Evolutionary conservation across 2,797 vertebrate genomes (phyloP).

Genomic region (Xiphorhynchus erythropygius): DNA sequence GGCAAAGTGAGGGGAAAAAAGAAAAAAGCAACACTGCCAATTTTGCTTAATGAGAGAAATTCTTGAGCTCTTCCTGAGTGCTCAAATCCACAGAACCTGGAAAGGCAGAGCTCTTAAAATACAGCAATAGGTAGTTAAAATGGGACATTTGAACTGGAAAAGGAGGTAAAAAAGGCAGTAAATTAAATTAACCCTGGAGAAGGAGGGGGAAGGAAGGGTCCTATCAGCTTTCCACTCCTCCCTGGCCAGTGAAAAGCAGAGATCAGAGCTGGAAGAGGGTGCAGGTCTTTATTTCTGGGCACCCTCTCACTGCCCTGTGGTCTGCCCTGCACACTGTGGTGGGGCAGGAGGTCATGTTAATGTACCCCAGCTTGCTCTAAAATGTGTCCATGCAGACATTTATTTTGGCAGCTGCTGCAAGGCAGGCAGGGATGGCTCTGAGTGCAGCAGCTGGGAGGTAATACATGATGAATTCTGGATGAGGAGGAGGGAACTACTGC

Average conservation of each 20-base stretch:
- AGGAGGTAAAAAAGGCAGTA: background rate
- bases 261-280: background rate
- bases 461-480: background rate
- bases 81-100: background rate
- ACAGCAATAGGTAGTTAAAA: background rate
- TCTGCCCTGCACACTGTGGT: background rate
- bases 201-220: background rate
- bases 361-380: rapidly evolving
- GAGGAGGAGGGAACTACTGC: background rate
- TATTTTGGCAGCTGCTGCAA: background rate
- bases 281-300: background rate
- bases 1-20: background rate
- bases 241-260: background rate
- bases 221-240: background rate
- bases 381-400: rapidly evolving
- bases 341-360: background rate
- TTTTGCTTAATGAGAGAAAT: background rate
- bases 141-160: background rate
- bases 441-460: background rate
- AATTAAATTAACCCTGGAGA: background rate
- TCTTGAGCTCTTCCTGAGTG: background rate
- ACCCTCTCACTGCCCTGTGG: background rate
- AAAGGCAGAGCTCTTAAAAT: background rate
- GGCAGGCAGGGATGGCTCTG: background rate
- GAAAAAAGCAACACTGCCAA: background rate